Percentiles rank a stretch among this genome's conserved stretches.
phyloP scores from a whole-genome alignment of 2,888 invertebrate species.

The Amiota communis region DNA sequence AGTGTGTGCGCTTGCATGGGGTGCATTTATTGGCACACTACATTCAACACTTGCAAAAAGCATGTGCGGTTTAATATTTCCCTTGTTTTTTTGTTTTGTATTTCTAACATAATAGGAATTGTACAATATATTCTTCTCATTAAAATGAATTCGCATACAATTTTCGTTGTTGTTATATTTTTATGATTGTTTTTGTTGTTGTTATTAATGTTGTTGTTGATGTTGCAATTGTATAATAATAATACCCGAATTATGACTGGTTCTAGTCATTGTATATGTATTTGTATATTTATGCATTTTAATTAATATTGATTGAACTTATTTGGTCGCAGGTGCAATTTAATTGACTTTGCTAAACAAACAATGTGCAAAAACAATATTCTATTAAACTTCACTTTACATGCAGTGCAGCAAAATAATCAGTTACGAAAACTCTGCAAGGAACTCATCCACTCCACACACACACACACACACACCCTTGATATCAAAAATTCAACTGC shows the following conservation, averaged over 20 bases:
- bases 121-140: slow-evolving; percentile 29
- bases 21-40: not conserved
- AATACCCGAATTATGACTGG: not conserved
- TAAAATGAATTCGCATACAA: not conserved
- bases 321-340: slow-evolving; percentile 49
- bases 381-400: not conserved
- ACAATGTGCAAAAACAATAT: not conserved
- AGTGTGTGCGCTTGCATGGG: not conserved
- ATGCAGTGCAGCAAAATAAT: too few relatives aligned
- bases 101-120: not conserved
- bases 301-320: slow-evolving; percentile 65
- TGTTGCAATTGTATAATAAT: slow-evolving; percentile 53
- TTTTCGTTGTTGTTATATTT: slow-evolving; percentile 3
- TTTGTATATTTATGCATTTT: slow-evolving; percentile 51
- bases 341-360: slow-evolving; percentile 40
- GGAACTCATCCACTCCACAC: slow-evolving; percentile 3
- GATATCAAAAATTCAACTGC: too few relatives aligned
- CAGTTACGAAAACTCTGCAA: not conserved
- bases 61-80: slow-evolving; percentile 60
- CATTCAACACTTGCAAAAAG: slow-evolving; percentile 42
- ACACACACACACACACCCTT: too few relatives aligned
- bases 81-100: slow-evolving; percentile 36
- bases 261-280: slow-evolving; percentile 42
- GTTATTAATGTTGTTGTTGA: slow-evolving; percentile 49
- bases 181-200: slow-evolving; percentile 29